phyloP scores from a whole-genome alignment of 2,797 vertebrate genomes.

The Argentina silus region DNA sequence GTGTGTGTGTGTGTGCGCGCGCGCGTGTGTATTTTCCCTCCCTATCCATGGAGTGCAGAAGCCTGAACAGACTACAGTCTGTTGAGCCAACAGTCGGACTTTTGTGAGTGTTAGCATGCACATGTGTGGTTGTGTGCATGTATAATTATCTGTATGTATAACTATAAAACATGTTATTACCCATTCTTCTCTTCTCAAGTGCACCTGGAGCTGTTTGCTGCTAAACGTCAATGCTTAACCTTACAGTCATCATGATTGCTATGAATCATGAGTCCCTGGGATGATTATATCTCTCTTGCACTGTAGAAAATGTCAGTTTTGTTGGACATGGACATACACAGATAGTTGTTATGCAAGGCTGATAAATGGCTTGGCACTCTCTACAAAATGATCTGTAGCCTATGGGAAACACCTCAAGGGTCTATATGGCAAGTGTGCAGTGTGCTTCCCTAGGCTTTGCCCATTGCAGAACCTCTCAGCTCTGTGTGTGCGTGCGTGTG shows the following conservation, averaged over 20 bases:
- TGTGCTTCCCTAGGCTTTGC: not conserved
- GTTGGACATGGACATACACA: constrained; percentile 3
- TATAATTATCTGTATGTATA: not conserved
- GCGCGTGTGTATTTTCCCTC: too few species aligned
- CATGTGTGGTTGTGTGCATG: not conserved
- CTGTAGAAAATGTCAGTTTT: not conserved
- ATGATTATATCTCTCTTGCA: not conserved
- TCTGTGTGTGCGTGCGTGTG: not conserved
- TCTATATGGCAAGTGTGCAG: not conserved
- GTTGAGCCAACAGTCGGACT: too few species aligned
- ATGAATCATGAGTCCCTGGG: not conserved
- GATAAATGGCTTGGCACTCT: not conserved
- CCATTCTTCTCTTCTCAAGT: not conserved
- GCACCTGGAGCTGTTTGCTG: not conserved
- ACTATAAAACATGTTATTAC: not conserved
- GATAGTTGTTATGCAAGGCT: constrained; percentile 4
- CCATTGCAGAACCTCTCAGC: not conserved
- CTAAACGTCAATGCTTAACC: not conserved
- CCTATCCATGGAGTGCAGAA: too few species aligned
- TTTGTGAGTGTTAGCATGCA: not conserved
- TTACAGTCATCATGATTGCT: not conserved
- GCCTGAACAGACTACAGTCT: not conserved
- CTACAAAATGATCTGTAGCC: not conserved
- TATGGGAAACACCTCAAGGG: not conserved
- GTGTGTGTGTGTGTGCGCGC: not conserved